Evolutionary conservation across 1,140 invertebrate genomes (phyloP), one percentile per base, ranked within the genome.

Genomic region (Lerema accius): DNA sequence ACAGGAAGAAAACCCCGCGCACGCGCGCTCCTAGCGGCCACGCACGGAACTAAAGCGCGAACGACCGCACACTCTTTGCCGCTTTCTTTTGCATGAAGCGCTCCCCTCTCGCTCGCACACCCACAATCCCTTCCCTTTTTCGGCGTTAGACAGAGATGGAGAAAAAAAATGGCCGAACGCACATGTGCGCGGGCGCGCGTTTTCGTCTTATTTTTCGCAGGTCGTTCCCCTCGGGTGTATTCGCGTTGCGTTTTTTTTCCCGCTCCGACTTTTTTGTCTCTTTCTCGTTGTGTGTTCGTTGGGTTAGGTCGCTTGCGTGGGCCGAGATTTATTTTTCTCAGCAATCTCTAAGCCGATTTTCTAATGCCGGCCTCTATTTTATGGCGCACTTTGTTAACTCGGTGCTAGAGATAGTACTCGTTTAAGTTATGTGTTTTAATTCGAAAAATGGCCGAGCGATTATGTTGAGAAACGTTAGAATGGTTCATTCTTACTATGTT

Each of bases 151-250:
- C 56, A 62, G 79, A 68, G 86, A 88, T 48, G 64, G 74, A 60
- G 65, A 76, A 85, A 90, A 70, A 89, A 89, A 87, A 87, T 81
- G 77, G 79, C 71, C 53, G 82, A 77, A 86, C 81, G 78, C 84
- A 89, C 83, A 90, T 90, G 88, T 87, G 88, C 85, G 82, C 81
- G 71, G 49, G 80, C 74, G 80, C 71, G 67, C 63, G 64, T 78
- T 83, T 85, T 87, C 75, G 83, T 88, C 78, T 90, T 90, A 78
- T 87, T 89, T 87, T 90, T 90, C 79, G 85, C 84, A 80, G 85
- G 78, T 90, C 87, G 75, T 89, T 89, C 76, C 60, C 83, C 86
- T 76, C 68, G 78, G 74, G 76, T 76, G 76, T 86, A 80, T 85
- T 87, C 84, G 78, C 80, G 71, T 76, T 84, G 73, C 70, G 55